Percentiles rank a stretch among this genome's conserved stretches.
These are phyloP conservation scores for Phania funesta DNA, from an alignment of 2,888 invertebrate species.

Conservation along the genomic window DNA sequence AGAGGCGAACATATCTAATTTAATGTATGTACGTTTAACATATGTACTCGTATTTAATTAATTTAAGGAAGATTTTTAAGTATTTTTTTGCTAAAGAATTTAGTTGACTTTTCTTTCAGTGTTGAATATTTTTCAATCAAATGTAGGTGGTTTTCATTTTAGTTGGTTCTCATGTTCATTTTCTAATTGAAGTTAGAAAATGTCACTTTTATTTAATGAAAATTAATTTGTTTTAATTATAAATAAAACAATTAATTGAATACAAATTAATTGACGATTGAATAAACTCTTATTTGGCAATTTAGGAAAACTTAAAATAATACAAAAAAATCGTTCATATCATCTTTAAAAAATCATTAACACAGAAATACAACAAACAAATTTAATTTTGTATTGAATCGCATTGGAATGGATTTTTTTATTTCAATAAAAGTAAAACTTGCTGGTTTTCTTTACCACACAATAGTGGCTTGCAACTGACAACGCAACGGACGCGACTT, in stretches of 20 bases:
- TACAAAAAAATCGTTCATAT: no score
- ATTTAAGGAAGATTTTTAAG: no score
- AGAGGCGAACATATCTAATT: no score
- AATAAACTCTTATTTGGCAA: not conserved
- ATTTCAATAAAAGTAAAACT: no score
- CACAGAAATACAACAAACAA: conserved; percentile 22
- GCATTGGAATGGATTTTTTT: no score
- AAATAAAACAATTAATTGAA: conserved; percentile 32
- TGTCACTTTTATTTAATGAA: conserved; percentile 44
- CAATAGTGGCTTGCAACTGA: no score
- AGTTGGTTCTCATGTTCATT: not conserved
- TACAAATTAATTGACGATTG: conserved; percentile 42
- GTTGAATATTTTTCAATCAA: not conserved
- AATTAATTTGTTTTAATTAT: conserved; percentile 16
- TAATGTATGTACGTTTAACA: no score
- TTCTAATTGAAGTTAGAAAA: conserved; percentile 42
- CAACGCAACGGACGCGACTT: no score
- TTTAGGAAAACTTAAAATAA: not conserved
- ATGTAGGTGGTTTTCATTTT: not conserved
- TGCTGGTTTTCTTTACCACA: no score
- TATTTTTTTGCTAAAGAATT: not conserved
- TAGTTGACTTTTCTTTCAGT: not conserved
- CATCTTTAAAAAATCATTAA: not conserved
- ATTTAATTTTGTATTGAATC: conserved; percentile 42
- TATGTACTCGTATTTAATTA: no score